phyloP scores from a whole-genome alignment of 1,140 invertebrate genomes.

The Ruditapes philippinarum region DNA sequence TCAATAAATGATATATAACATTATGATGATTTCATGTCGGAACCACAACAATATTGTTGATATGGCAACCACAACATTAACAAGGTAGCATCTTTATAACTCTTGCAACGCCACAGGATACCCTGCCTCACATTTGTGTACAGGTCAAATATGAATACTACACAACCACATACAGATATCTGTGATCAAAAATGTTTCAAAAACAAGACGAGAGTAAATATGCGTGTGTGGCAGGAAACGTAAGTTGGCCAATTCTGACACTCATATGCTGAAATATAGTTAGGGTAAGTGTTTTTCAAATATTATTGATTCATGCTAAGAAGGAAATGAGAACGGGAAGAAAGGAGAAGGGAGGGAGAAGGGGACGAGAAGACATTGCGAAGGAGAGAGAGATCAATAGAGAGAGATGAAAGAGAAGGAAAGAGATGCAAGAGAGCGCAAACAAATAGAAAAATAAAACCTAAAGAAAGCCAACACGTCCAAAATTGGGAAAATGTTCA shows the following conservation, averaged over 20 bases:
- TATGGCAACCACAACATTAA: background rate
- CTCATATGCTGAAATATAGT: no score
- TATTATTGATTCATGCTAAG: background rate
- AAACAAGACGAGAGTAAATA: conserved; percentile 10
- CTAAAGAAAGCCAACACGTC: no score
- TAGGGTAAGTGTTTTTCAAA: conserved; percentile 31
- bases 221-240: conserved; percentile 48
- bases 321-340: background rate
- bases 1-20: background rate
- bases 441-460: no score
- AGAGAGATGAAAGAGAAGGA: background rate
- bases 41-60: background rate
- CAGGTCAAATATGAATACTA: conserved; percentile 6
- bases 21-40: conserved; percentile 11
- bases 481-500: no score
- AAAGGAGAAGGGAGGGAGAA: background rate
- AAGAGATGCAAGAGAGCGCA: no score
- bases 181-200: conserved; percentile 3
- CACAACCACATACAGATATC: background rate
- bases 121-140: conserved; percentile 10
- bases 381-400: background rate
- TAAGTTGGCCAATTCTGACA: no score
- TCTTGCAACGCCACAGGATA: conserved; percentile 16
- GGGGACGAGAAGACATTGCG: no score
- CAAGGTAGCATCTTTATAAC: background rate